A percentile compares a stretch with the other conserved stretches of the same genome.
Conservation (phyloP, 2,113 vertebrate species). For the Psilopsiagon aymara region DNA sequence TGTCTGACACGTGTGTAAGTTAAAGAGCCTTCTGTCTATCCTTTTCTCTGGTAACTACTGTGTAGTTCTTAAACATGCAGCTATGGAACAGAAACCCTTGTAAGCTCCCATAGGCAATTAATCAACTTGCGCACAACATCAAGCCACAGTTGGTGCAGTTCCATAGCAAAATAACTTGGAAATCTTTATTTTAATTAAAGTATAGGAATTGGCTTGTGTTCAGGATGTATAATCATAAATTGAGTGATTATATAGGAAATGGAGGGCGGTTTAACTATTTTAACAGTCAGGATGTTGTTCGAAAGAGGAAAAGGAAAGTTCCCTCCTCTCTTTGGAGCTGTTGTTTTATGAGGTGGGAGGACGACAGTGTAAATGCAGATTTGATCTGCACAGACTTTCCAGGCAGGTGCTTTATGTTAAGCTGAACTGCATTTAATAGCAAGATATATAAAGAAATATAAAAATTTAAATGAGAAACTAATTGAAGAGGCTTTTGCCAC, state of each 20-base stretch:
- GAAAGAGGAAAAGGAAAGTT: slow-evolving; percentile 44
- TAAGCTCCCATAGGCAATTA: not conserved
- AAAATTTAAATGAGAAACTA: not conserved
- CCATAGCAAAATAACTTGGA: not conserved
- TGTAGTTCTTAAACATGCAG: not conserved
- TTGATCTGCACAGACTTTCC: not conserved
- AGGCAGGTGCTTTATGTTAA: not conserved
- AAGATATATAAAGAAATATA: not conserved
- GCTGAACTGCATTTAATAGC: not conserved
- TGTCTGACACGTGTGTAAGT: accelerated
- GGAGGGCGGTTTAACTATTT: not conserved
- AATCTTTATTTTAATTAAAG: not conserved
- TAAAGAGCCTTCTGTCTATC: not conserved
- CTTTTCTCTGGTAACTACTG: not conserved
- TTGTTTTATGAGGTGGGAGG: not conserved
- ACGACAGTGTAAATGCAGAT: not conserved
- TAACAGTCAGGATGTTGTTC: slow-evolving; percentile 33
- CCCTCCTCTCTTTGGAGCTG: not conserved
- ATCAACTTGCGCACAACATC: not conserved
- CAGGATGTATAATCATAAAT: not conserved
- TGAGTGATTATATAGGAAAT: not conserved
- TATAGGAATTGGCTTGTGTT: not conserved
- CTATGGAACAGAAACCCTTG: not conserved
- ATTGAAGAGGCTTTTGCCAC: not conserved
- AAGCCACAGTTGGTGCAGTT: not conserved